Evolutionary conservation across 1,140 invertebrate genomes (phyloP), one percentile per base, ranked within the genome.

Genomic region (Hypothenemus hampei): DNA sequence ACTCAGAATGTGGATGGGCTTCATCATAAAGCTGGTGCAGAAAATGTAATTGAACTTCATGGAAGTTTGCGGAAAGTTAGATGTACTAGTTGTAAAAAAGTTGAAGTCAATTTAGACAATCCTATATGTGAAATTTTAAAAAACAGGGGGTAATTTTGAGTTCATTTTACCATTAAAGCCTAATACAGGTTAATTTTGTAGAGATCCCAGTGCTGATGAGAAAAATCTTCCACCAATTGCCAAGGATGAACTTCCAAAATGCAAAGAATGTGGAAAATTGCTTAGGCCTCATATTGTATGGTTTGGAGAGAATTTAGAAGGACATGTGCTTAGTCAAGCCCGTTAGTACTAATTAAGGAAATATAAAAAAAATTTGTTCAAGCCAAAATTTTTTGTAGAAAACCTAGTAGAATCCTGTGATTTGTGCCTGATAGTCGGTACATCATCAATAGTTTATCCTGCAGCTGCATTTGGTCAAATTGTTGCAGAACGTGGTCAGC

Each of bases 1-100:
- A 97, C 93, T 1, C 93, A 97, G 73, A 97, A 97, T 79, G 89
- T 97, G 39, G 94, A 97, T 76, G 86, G 86, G 36, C 73, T 97
- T 10, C 93, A 97, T 76, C 75, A 75, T 50, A 81, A 78, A 69
- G 92, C 93, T 13, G 93, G 93, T 2, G 85, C 87, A 13, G 74
- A 81, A 58, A 81, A 89, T 63, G 71, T 96, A 3, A 75, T 93
- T 10, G 92, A 97, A 71, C 77, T 97, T n/a, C 93, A 97, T 77
- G 93, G 84, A 16, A 87, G 85, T 56, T 73, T 94, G 6, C 92
- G 84, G 61, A 87, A 84, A 74, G 90, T 89, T n/a, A 76, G 80
- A 45, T 95, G 92, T 65, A 83, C 79, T 0, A 83, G 84, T 68
- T 95, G 92, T 71, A 78, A 78, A 66, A 72, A 83, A 52, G 75